phyloP scores from a whole-genome alignment of 2,113 vertebrate genomes.

The Glareola pratincola region DNA sequence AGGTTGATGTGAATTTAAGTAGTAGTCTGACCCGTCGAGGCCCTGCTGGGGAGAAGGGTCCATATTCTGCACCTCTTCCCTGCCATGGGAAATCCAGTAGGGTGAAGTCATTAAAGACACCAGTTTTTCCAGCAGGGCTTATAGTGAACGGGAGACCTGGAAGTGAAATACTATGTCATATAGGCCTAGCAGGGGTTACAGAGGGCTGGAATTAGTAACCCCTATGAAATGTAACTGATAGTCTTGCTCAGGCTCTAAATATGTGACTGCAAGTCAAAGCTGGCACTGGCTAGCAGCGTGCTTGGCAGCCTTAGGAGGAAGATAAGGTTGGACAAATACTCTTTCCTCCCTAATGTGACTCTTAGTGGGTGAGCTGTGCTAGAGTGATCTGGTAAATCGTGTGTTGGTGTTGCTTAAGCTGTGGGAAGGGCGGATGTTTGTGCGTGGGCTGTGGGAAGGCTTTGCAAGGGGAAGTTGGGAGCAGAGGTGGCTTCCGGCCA shows the following conservation, averaged over 20 bases:
- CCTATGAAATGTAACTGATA: slow-evolving; percentile 20
- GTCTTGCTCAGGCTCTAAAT: slow-evolving; percentile 1
- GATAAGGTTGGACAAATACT: not conserved
- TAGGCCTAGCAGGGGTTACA: slow-evolving; percentile 30
- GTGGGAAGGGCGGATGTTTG: not conserved
- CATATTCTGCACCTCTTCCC: not conserved
- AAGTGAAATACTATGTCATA: not conserved
- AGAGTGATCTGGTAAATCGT: not conserved
- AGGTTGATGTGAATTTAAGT: not conserved
- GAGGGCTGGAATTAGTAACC: not conserved
- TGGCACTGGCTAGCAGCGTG: not conserved
- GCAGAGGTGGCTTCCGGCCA: not conserved
- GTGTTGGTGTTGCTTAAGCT: not conserved
- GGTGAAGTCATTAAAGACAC: not conserved
- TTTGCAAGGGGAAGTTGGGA: not conserved
- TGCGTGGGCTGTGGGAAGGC: not conserved
- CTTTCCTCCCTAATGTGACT: not conserved
- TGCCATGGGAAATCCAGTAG: not conserved
- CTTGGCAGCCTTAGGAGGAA: not conserved
- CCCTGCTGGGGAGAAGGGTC: not conserved
- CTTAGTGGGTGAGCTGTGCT: not conserved
- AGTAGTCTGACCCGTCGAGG: not conserved
- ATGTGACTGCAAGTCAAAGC: not conserved
- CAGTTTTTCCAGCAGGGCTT: not conserved
- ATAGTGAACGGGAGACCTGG: not conserved